Evolutionary conservation across 2,113 vertebrate genomes (phyloP).

Genomic region (Prolemur simus): DNA sequence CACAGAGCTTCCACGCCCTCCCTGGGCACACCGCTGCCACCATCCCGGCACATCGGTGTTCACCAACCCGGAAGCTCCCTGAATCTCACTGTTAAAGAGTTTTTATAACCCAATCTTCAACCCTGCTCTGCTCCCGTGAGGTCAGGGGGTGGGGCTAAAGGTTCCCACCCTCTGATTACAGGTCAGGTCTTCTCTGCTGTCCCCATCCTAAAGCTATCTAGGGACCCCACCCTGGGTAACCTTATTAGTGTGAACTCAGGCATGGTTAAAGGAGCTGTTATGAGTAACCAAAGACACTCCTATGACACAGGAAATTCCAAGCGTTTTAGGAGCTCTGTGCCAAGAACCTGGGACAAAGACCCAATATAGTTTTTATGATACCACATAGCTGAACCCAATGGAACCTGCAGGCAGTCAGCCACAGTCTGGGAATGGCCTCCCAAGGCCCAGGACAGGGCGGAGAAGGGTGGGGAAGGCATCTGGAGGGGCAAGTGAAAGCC

Average conservation of each 20-base stretch:
- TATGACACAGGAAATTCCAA: neutral
- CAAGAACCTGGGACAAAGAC: neutral
- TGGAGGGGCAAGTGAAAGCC: neutral
- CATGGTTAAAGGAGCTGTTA: neutral
- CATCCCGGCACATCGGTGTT: neutral
- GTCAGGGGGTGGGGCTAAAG: neutral
- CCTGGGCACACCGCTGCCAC: no score
- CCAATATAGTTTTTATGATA: slow-evolving; percentile 23
- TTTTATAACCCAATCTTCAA: neutral
- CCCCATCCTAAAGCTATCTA: neutral
- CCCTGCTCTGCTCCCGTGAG: neutral
- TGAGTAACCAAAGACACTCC: neutral
- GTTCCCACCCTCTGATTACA: neutral
- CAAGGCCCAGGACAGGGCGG: neutral
- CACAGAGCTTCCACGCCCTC: neutral
- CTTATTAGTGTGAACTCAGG: neutral
- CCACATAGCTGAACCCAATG: neutral
- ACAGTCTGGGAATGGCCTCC: neutral
- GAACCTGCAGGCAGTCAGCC: neutral
- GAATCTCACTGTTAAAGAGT: neutral
- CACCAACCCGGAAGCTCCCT: neutral
- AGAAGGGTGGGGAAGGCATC: neutral
- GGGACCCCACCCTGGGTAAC: neutral
- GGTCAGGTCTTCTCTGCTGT: neutral
- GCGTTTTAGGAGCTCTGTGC: neutral